A percentile compares a stretch with the other conserved stretches of the same genome.
Evolutionary conservation across 1,140 invertebrate genomes (phyloP).

Genomic region (Apis dorsata): DNA sequence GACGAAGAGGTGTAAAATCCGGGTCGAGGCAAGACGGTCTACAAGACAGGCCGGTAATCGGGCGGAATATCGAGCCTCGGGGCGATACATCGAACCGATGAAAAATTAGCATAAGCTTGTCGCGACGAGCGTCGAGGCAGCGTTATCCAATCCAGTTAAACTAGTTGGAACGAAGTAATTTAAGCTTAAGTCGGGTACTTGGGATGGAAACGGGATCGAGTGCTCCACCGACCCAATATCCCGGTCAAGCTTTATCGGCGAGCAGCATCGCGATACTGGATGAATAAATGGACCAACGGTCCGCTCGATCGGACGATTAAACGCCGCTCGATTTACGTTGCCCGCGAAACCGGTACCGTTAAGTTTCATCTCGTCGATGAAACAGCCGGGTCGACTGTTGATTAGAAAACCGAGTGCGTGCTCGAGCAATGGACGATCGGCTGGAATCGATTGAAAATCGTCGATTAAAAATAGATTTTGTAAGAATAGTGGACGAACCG

Average conservation of each 20-base stretch:
- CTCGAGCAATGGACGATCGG: not conserved
- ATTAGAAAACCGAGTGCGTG: not conserved
- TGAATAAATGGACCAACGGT: conserved; percentile 20
- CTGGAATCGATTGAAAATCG: not conserved
- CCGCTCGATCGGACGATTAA: not conserved
- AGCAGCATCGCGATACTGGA: not conserved
- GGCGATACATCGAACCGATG: conserved; percentile 6
- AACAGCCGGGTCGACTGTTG: not conserved
- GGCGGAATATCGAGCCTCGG: conserved; percentile 38
- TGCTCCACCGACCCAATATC: conserved; percentile 3
- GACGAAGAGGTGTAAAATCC: no score
- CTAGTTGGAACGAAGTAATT: conserved; percentile 28
- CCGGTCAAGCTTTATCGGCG: conserved; percentile 6
- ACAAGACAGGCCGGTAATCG: not conserved
- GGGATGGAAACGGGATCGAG: not conserved
- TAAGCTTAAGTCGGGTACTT: not conserved
- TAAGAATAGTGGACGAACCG: not conserved
- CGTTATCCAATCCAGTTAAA: conserved; percentile 43
- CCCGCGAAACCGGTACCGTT: conserved; percentile 21
- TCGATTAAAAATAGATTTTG: conserved; percentile 8
- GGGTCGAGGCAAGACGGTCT: no score
- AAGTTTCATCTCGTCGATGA: not conserved
- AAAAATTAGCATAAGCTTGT: conserved; percentile 34
- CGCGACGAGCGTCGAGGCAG: not conserved
- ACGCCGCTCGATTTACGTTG: conserved; percentile 29